A percentile compares a stretch with the other conserved stretches of the same genome.
phyloP scores from a whole-genome alignment of 2,113 vertebrate species.

The Plecotus auritus region DNA sequence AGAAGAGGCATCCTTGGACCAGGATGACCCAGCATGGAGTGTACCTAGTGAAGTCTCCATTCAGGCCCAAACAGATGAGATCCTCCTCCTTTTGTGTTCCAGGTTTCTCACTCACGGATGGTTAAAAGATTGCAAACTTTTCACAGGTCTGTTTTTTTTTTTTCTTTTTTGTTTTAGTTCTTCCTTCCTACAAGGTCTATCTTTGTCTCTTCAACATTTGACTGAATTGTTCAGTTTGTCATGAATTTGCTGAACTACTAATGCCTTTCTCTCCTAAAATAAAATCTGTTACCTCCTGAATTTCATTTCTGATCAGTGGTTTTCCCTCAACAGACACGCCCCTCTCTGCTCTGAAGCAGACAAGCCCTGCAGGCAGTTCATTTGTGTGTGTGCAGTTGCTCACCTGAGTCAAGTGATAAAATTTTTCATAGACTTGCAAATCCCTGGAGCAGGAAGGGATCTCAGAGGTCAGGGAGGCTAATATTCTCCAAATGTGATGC shows the following conservation, averaged over 20 bases:
- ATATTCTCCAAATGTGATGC: not conserved
- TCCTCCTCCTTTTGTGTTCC: not conserved
- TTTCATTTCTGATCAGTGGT: not conserved
- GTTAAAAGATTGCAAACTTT: not conserved
- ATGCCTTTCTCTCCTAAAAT: not conserved
- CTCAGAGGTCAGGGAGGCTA: conserved; percentile 24
- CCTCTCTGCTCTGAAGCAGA: not conserved
- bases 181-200: not conserved
- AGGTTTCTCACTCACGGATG: not conserved
- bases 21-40: not conserved
- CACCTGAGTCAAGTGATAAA: not conserved
- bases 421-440: not conserved
- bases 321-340: not conserved
- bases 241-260: not conserved
- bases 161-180: not conserved
- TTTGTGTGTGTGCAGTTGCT: not conserved
- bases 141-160: not conserved
- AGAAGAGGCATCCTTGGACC: not conserved
- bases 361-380: not conserved
- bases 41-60: too few species aligned
- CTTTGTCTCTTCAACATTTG: not conserved
- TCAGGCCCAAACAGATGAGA: not conserved
- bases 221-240: not conserved
- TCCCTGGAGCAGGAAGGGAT: not conserved
- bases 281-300: not conserved